These are phyloP conservation scores for Hyphantria cunea DNA, from an alignment of 1,140 invertebrate genomes.

Conservation along the genomic window DNA sequence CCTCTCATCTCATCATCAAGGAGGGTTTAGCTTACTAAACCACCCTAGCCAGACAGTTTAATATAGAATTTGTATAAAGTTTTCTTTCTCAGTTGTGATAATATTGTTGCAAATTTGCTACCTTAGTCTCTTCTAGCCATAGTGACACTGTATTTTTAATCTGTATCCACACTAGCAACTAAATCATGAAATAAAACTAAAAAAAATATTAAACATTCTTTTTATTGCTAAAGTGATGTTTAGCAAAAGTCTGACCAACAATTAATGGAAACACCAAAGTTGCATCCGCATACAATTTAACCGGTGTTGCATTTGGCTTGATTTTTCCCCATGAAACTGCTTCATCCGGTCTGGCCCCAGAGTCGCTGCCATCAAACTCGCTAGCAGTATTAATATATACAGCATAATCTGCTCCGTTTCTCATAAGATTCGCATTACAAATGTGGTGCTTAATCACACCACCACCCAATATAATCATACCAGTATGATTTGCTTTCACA, in stretches of 20 bases:
- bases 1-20: too few relatives aligned
- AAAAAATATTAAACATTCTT: conserved; percentile 68
- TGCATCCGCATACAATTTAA: conserved; percentile 98
- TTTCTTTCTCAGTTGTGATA: too few relatives aligned
- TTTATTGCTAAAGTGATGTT: conserved; percentile 78
- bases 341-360: conserved; percentile 98
- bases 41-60: too few relatives aligned
- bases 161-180: too few relatives aligned
- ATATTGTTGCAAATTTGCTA: too few relatives aligned
- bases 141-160: too few relatives aligned
- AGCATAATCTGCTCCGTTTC: conserved; percentile 98
- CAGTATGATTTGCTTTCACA: conserved; percentile 95
- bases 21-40: too few relatives aligned
- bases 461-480: conserved; percentile 98
- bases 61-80: too few relatives aligned
- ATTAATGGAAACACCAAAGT: conserved; percentile 96
- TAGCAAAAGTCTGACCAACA: conserved; percentile 97
- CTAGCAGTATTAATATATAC: conserved; percentile 98
- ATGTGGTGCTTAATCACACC: conserved; percentile 99
- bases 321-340: conserved; percentile 99
- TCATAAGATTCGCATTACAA: conserved; percentile 98
- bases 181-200: conserved; percentile 27
- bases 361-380: conserved; percentile 99
- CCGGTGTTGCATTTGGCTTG: conserved; percentile 92
- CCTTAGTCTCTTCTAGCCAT: too few relatives aligned